Evolutionary conservation across 2,888 invertebrate species (phyloP).

Genomic region (Cosmia trapezina): DNA sequence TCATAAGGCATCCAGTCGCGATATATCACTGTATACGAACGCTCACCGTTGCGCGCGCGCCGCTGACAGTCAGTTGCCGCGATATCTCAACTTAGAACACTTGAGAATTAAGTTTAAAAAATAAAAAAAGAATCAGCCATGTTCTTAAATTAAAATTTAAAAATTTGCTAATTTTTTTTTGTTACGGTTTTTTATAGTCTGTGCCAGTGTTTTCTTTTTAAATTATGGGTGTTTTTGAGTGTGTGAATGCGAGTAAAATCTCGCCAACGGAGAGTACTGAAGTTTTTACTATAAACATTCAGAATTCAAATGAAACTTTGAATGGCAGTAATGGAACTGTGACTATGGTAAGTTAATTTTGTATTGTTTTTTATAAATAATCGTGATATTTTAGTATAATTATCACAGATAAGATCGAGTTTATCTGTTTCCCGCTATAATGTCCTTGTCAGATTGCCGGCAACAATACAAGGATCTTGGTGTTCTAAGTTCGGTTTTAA

Average conservation of each 20-base stretch:
- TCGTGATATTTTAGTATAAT: conserved; percentile 3
- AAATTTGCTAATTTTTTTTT: conserved; percentile 3
- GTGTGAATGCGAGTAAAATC: conserved; percentile 77
- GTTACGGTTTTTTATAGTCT: conserved; percentile 12
- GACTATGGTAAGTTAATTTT: conserved; percentile 69
- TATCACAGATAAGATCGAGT: conserved; percentile 37
- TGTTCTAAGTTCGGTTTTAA: neutral
- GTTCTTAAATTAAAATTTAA: conserved; percentile 2
- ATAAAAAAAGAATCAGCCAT: neutral
- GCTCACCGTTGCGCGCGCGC: conserved; percentile 59
- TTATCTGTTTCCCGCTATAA: conserved; percentile 20
- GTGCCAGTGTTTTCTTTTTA: conserved; percentile 41
- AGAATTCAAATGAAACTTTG: conserved; percentile 74
- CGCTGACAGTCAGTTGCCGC: conserved; percentile 58
- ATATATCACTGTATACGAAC: conserved; percentile 54
- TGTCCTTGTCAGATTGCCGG: conserved; percentile 13
- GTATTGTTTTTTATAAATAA: neutral
- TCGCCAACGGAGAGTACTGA: conserved; percentile 82
- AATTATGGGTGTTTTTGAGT: conserved; percentile 81
- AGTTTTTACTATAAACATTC: conserved; percentile 78
- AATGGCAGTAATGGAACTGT: conserved; percentile 69
- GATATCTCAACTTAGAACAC: conserved; percentile 59
- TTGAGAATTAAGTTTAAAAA: conserved; percentile 49
- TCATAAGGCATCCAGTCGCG: conserved; percentile 57
- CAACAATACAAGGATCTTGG: neutral